These are phyloP conservation scores for Melanerpes formicivorus DNA, from an alignment of 2,113 vertebrate species.

Conservation along the genomic window DNA sequence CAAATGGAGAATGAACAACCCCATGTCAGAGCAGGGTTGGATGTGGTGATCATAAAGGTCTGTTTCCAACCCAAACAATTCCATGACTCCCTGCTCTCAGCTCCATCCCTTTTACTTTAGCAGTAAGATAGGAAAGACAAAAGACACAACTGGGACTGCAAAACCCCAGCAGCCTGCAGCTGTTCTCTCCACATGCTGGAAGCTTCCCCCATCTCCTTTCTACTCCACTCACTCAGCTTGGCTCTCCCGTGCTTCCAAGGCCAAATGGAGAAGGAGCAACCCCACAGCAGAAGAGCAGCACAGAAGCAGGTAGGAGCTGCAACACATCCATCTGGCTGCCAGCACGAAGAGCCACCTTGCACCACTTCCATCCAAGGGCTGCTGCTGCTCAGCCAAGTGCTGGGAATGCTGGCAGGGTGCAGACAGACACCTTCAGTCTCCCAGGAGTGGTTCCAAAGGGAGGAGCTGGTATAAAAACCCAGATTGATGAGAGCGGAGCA, in stretches of 20 bases:
- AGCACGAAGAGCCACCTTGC: neutral
- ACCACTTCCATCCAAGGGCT: neutral
- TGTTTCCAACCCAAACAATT: no score
- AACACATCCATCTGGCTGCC: neutral
- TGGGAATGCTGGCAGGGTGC: neutral
- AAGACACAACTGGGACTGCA: rapidly evolving
- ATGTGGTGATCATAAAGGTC: no score
- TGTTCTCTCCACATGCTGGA: neutral
- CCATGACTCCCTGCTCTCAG: neutral
- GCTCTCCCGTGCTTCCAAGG: neutral
- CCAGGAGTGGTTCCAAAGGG: neutral
- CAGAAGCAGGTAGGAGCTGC: neutral
- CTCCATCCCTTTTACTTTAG: neutral
- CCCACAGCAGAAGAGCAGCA: neutral
- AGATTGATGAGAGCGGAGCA: rapidly evolving
- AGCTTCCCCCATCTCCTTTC: neutral
- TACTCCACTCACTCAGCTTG: neutral
- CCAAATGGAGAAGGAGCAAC: neutral
- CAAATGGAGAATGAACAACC: neutral
- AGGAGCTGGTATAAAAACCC: neutral
- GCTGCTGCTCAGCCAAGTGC: neutral
- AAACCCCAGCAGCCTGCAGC: neutral
- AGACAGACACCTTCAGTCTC: neutral
- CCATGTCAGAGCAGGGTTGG: neutral
- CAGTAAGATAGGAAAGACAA: neutral